phyloP scores from a whole-genome alignment of 1,140 invertebrate genomes.

The Charaxes varanes region DNA sequence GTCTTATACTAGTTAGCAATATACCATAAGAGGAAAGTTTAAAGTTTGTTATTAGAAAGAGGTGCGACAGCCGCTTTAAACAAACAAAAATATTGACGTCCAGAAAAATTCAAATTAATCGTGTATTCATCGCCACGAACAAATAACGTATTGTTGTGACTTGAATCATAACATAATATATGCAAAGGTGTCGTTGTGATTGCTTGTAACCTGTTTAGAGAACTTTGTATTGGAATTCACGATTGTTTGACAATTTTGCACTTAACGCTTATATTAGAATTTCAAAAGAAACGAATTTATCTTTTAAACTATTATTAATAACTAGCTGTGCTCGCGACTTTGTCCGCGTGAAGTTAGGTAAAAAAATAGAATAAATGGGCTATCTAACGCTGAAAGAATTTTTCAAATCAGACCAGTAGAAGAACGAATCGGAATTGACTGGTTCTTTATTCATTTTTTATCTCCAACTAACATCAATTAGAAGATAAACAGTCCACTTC shows the following conservation, averaged over 20 bases:
- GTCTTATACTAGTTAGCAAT: too few relatives aligned
- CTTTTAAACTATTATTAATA: too few relatives aligned
- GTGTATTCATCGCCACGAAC: slow-evolving; percentile 36
- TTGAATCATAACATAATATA: slow-evolving; percentile 58
- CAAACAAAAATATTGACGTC: neutral
- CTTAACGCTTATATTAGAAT: too few relatives aligned
- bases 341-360: too few relatives aligned
- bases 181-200: slow-evolving; percentile 43
- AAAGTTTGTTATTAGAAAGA: neutral
- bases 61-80: neutral
- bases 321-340: too few relatives aligned
- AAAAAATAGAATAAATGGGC: too few relatives aligned
- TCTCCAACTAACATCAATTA: slow-evolving; percentile 14
- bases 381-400: too few relatives aligned
- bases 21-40: too few relatives aligned
- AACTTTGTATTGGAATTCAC: slow-evolving; percentile 27
- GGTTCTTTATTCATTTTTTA: slow-evolving; percentile 6
- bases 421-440: too few relatives aligned
- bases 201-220: slow-evolving; percentile 29
- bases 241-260: too few relatives aligned
- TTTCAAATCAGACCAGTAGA: too few relatives aligned
- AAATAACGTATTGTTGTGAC: slow-evolving; percentile 54
- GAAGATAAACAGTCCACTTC: slow-evolving; percentile 11
- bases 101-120: slow-evolving; percentile 20
- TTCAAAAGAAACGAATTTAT: too few relatives aligned